These are phyloP conservation scores for Aelia acuminata DNA, from an alignment of 2,888 invertebrate genomes.

Conservation along the genomic window DNA sequence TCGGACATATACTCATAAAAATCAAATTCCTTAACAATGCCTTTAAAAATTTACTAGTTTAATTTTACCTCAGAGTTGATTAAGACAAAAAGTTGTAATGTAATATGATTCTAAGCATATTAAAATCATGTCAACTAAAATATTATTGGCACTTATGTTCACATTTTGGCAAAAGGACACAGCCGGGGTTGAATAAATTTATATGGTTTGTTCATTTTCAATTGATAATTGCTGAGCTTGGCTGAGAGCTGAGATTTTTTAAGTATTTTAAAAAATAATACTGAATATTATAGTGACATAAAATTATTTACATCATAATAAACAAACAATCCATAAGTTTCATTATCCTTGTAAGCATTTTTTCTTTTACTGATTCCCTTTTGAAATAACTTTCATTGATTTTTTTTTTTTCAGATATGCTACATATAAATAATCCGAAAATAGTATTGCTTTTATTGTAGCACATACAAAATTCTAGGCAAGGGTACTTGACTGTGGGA, in stretches of 20 bases:
- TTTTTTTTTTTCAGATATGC: too few relatives aligned
- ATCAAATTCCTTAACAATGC: background rate
- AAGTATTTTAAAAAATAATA: background rate
- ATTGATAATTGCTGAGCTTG: background rate
- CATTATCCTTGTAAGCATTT: too few relatives aligned
- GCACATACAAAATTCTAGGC: too few relatives aligned
- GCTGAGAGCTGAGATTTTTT: background rate
- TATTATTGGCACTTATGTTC: constrained; percentile 8
- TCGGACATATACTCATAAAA: background rate
- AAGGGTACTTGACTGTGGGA: too few relatives aligned
- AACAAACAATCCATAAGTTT: too few relatives aligned
- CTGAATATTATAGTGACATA: too few relatives aligned
- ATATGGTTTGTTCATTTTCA: background rate
- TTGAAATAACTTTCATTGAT: too few relatives aligned
- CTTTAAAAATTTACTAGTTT: background rate
- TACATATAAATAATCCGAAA: too few relatives aligned
- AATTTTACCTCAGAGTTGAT: background rate
- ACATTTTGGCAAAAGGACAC: constrained; percentile 15
- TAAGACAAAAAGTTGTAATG: background rate
- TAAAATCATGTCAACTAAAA: background rate
- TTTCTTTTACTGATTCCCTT: too few relatives aligned
- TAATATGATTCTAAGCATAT: background rate
- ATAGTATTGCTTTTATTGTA: too few relatives aligned
- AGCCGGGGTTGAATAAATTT: background rate
- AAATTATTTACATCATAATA: too few relatives aligned